Evolutionary conservation across 1,140 invertebrate genomes (phyloP).

Genomic region (Drosophila ficusphila): DNA sequence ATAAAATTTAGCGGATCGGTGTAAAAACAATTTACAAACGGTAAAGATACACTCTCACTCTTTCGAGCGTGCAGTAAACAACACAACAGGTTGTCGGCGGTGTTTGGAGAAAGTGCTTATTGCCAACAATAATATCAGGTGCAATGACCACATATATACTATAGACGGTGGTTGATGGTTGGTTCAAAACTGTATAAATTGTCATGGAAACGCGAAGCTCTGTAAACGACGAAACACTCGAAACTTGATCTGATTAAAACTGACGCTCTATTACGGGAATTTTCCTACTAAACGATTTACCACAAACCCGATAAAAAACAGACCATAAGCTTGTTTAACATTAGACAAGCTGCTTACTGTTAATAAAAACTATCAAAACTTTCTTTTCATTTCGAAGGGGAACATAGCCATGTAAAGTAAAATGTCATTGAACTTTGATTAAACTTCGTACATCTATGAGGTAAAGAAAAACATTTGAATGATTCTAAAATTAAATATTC

Average conservation of each 20-base stretch:
- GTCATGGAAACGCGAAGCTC: slow-evolving; percentile 29
- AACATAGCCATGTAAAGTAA: neutral
- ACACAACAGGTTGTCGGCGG: slow-evolving; percentile 38
- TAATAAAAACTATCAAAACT: slow-evolving; percentile 18
- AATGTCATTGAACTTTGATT: slow-evolving; percentile 9
- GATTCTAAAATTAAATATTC: neutral
- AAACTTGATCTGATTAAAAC: slow-evolving; percentile 35
- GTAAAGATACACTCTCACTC: slow-evolving; percentile 44
- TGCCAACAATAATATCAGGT: slow-evolving; percentile 38
- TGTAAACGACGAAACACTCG: slow-evolving; percentile 7
- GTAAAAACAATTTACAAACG: slow-evolving; percentile 11
- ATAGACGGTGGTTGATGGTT: slow-evolving; percentile 28
- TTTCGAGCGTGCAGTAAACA: slow-evolving; percentile 21
- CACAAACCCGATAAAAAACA: slow-evolving; percentile 11
- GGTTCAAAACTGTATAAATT: slow-evolving; percentile 21
- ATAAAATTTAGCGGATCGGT: slow-evolving; percentile 3
- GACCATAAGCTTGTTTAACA: slow-evolving; percentile 3
- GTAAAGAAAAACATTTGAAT: neutral
- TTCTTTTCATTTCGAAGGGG: slow-evolving; percentile 25
- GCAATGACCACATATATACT: slow-evolving; percentile 34
- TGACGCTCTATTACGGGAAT: slow-evolving; percentile 6
- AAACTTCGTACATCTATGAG: neutral
- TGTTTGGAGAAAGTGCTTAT: slow-evolving; percentile 44
- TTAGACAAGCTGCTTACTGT: slow-evolving; percentile 31
- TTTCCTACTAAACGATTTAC: slow-evolving; percentile 17